Evolutionary conservation across 2,797 vertebrate genomes (phyloP).

Genomic region (Sebastolobus alascanus): DNA sequence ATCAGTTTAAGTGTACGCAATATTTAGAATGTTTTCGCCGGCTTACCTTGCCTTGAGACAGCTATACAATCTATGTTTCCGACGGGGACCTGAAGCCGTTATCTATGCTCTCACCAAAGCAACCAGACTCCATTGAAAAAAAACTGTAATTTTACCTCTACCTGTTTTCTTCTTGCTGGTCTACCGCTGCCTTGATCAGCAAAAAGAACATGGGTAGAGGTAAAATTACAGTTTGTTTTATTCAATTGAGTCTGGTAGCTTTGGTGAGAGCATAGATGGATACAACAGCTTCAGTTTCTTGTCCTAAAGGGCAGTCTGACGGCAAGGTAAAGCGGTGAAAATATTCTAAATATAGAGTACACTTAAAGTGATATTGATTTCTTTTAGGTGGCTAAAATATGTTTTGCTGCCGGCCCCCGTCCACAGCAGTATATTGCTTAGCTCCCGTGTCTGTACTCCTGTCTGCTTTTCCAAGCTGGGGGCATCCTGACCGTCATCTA

Average conservation of each 20-base stretch:
- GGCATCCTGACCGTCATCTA: background rate
- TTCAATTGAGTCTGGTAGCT: too few species aligned
- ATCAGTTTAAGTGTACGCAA: too few species aligned
- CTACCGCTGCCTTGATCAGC: too few species aligned
- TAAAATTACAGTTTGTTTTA: too few species aligned
- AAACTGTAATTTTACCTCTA: too few species aligned
- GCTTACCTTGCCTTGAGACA: background rate
- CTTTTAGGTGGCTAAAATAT: background rate
- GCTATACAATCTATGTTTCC: background rate
- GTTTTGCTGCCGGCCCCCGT: too few species aligned
- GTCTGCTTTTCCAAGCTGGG: background rate
- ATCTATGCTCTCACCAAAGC: background rate
- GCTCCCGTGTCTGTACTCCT: too few species aligned
- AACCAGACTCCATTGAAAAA: background rate
- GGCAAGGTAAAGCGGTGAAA: background rate
- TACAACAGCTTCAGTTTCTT: background rate
- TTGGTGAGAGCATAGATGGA: too few species aligned
- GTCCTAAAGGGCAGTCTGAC: accelerated
- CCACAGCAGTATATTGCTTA: background rate
- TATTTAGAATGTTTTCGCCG: background rate
- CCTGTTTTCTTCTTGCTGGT: too few species aligned
- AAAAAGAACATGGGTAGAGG: too few species aligned
- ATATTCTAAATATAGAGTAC: background rate
- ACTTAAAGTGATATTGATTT: background rate
- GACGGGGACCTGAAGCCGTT: background rate